Conservation (phyloP, 1,140 invertebrate species). For the Drosophila insularis region DNA sequence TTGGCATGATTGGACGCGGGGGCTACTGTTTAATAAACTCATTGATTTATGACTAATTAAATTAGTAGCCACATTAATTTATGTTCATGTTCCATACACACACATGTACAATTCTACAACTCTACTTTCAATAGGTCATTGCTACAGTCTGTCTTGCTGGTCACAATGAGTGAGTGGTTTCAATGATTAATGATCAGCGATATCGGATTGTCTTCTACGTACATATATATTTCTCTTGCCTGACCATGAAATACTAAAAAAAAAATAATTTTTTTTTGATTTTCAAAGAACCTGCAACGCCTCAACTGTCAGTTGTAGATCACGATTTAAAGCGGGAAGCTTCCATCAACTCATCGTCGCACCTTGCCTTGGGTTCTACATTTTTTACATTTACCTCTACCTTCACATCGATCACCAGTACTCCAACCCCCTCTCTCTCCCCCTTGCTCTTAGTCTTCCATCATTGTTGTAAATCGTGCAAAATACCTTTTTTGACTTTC, state of each 20-base stretch:
- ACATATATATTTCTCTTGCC: background rate
- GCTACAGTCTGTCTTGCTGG: constrained; percentile 38
- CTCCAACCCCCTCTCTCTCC: background rate
- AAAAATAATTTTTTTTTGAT: background rate
- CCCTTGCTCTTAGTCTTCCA: background rate
- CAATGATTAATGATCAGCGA: constrained; percentile 69
- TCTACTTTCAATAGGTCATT: constrained; percentile 65
- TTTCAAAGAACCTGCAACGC: constrained; percentile 56
- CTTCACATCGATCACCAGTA: background rate
- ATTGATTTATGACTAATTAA: constrained; percentile 80
- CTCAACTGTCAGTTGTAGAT: constrained; percentile 66
- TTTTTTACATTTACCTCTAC: background rate
- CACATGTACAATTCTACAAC: constrained; percentile 55
- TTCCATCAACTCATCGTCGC: constrained; percentile 64
- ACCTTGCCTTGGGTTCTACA: constrained; percentile 35
- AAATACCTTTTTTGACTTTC: constrained; percentile 36
- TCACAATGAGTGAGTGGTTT: constrained; percentile 35
- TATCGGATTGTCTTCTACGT: constrained; percentile 50
- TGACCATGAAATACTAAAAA: constrained; percentile 45
- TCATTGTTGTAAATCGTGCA: constrained; percentile 46
- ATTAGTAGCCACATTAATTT: constrained; percentile 73
- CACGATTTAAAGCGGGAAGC: constrained; percentile 58
- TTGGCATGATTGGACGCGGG: constrained; percentile 70
- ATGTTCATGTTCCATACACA: constrained; percentile 51
- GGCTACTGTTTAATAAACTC: constrained; percentile 80